Base-by-base conservation (phyloP, 2,113 vertebrate genomes). In the Columba janthina region DNA sequence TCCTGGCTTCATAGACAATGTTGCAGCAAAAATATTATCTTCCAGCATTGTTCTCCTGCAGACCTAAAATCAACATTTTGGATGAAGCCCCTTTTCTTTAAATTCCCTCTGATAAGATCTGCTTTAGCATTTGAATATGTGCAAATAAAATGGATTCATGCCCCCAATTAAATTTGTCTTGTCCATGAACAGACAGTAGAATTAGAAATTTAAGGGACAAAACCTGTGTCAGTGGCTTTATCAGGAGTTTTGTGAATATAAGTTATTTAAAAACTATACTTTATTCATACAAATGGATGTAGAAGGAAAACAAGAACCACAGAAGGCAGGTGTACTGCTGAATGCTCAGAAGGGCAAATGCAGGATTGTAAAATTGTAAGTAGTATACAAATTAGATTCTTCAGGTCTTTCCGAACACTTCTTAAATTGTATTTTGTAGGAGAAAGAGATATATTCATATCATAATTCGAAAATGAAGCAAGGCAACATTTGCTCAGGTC, bases 101-200 rank as follows among this genome's bases (percentile, higher is more conserved):
- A 91, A 62, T 82, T 66, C 21, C 18, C 29, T 75, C 53, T 72
- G 65, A 56, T 88, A 83, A 78, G 76, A 38, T 90, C 83, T 81
- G 20, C 40, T 88, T 85, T 75, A 81, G 57, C 44, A 72, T 94
- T 90, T 90, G 73, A 89, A 66, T 90, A 53, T 89, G 85, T 87
- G 79, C 79, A 93, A 92, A 96, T 93, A 87, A 82, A 85, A 66
- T 69, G 60, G 26, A 86, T 93, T 91, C 64, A 10, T 94, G 90
- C 50, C 88, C 88, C n/a, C 48, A 90, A 42, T 95, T 94, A 78
- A 42, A 62, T 90, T 90, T 82, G 25, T 76, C 57, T 74, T 76
- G 25, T 54, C 75, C 12, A 8, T 48, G 96, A 75, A 74, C 60
- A 93, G 94, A 84, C 65, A 92, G 44, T 56, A 76, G 42, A 38